Evolutionary conservation across 2,113 vertebrate species (phyloP), one percentile per base, ranked within the genome.

Genomic region (Hyaena hyaena): DNA sequence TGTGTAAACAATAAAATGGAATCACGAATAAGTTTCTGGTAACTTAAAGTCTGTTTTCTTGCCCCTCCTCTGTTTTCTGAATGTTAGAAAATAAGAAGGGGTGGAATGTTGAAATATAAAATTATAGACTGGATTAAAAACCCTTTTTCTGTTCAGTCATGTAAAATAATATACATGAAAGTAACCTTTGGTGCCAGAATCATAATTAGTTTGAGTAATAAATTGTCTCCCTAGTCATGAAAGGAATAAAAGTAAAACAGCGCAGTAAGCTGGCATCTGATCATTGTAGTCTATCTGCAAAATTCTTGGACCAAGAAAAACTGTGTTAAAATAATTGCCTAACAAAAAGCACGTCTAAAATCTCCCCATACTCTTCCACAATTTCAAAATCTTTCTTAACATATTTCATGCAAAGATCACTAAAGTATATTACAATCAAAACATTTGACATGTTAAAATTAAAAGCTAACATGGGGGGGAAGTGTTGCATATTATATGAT

Each of bases 31-130:
- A 95, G 28, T 79, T 93, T 97, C 65, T 88, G 43, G 39, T 24
- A 97, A 95, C 39, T 93, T 96, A 95, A 89, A 95, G 76, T 94
- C 50, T 92, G 79, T 96, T 87, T 97, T 48, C 63, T 95, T 89
- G 77, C 23, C 89, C 21, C 73, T 95, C 92, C 21, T 79, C 17
- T 87, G 63, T 24, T 92, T 55, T 81, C 61, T 94, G 76, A 96
- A 95, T 86, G 97, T 96, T 65, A 94, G 58, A 93, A 97, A 98
- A 93, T 77, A 93, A 84, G 39, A 28, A 83, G 35, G 14, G 0
- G 28, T 77, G 31, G n/a, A 53, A 7, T 94, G 26, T n/a, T 94
- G 53, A 74, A 88, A 65, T 84, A 83, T 94, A 94, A 94, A 95
- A 88, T 82, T 71, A 88, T 24, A 2, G 53, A 69, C 45, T 93